Evolutionary conservation across 2,113 vertebrate genomes (phyloP).

Genomic region (Athene noctua): DNA sequence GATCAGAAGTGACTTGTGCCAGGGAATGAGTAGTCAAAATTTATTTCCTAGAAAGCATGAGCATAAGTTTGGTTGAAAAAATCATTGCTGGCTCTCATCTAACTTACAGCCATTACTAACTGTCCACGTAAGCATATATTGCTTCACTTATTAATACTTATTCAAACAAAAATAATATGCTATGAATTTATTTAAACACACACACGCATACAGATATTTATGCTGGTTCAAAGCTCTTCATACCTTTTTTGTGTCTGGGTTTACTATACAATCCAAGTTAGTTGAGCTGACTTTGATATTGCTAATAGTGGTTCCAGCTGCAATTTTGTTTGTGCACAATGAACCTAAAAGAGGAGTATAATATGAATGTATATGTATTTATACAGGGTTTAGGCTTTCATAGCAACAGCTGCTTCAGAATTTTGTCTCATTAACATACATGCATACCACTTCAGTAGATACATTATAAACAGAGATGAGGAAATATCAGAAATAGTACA

Average conservation of each 20-base stretch:
- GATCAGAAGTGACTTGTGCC: background rate
- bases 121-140: background rate
- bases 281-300: constrained; percentile 55
- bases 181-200: background rate
- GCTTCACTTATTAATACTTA: background rate
- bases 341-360: constrained; percentile 52
- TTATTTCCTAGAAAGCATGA: background rate
- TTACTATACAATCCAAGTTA: constrained; percentile 52
- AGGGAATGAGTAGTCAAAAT: background rate
- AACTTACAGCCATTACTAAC: background rate
- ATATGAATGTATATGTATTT: background rate
- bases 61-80: background rate
- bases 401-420: background rate
- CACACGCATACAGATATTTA: background rate
- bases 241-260: constrained; percentile 75
- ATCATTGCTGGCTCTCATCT: background rate
- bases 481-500: background rate
- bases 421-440: background rate
- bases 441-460: background rate
- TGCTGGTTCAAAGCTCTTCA: background rate
- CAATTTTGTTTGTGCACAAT: background rate
- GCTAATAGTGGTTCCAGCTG: background rate
- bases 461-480: background rate
- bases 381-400: background rate
- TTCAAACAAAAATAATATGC: background rate